A percentile compares a stretch with the other conserved stretches of the same genome.
Evolutionary conservation across 2,888 invertebrate species (phyloP).

Genomic region (Pseudolycoriella hygida): DNA sequence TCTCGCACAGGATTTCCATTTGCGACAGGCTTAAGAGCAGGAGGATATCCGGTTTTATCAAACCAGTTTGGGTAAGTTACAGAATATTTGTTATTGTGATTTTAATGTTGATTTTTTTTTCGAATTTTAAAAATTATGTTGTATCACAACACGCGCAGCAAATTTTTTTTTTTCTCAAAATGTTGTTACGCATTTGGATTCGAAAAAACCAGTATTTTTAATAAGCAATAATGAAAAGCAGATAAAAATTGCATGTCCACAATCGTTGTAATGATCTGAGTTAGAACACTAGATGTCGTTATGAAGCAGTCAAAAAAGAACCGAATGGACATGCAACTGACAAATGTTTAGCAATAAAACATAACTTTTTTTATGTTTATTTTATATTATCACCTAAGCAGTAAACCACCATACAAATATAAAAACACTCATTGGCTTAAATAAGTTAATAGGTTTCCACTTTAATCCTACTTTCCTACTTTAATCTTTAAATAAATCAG

Average conservation of each 20-base stretch:
- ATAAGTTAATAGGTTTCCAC: no score
- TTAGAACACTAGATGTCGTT: no score
- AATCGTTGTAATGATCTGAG: no score
- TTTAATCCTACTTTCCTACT: background rate
- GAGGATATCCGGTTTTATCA: slow-evolving; percentile 62
- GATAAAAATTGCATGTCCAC: background rate
- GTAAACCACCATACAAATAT: background rate
- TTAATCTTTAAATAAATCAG: background rate
- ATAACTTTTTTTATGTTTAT: no score
- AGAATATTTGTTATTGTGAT: background rate
- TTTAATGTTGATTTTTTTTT: background rate
- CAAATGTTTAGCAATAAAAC: no score
- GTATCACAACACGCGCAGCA: background rate
- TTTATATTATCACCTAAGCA: no score
- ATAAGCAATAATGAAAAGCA: background rate
- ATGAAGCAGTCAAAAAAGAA: background rate
- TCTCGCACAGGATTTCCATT: slow-evolving; percentile 44
- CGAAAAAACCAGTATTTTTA: background rate
- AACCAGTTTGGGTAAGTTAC: slow-evolving; percentile 71
- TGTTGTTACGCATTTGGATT: background rate
- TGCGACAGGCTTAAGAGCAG: slow-evolving; percentile 54
- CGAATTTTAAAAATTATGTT: background rate
- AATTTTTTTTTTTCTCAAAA: background rate
- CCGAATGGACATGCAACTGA: background rate
- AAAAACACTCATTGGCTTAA: background rate